These are phyloP conservation scores for Nomia melanderi DNA, from an alignment of 1,140 invertebrate species.

Conservation along the genomic window DNA sequence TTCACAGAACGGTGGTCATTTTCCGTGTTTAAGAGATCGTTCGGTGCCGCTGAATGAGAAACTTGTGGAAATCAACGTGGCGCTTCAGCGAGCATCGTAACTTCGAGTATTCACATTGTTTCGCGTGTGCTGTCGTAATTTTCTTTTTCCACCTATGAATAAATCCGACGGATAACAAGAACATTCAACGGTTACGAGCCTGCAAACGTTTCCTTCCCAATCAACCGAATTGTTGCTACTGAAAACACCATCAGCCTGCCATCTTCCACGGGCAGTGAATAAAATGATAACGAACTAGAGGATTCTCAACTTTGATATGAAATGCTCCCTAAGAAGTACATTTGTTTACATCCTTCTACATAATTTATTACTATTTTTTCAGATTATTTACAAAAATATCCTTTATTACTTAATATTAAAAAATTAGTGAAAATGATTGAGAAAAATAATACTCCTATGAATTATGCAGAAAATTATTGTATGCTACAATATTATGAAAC, in stretches of 20 bases:
- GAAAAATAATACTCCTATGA: too few species aligned
- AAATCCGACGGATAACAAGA: conserved; percentile 66
- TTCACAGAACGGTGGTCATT: not conserved
- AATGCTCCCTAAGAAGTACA: too few species aligned
- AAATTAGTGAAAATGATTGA: too few species aligned
- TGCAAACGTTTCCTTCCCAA: conserved; percentile 70
- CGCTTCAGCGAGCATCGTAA: not conserved
- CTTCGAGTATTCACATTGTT: conserved; percentile 30
- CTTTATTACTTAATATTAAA: too few species aligned
- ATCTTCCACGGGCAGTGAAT: not conserved
- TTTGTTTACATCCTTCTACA: too few species aligned
- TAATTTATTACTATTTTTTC: too few species aligned
- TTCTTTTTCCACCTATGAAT: conserved; percentile 19
- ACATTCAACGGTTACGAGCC: conserved; percentile 69
- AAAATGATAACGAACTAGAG: too few species aligned
- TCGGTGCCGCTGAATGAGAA: not conserved
- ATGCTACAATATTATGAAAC: too few species aligned
- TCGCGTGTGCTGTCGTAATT: not conserved
- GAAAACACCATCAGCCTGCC: conserved; percentile 27
- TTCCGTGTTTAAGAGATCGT: too few species aligned
- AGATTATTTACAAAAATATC: too few species aligned
- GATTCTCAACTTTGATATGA: too few species aligned
- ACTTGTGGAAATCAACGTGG: not conserved
- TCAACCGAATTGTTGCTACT: conserved; percentile 68
- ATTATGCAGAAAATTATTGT: too few species aligned